Conservation (phyloP, 1,140 invertebrate genomes). For the Drosophila pandora region DNA sequence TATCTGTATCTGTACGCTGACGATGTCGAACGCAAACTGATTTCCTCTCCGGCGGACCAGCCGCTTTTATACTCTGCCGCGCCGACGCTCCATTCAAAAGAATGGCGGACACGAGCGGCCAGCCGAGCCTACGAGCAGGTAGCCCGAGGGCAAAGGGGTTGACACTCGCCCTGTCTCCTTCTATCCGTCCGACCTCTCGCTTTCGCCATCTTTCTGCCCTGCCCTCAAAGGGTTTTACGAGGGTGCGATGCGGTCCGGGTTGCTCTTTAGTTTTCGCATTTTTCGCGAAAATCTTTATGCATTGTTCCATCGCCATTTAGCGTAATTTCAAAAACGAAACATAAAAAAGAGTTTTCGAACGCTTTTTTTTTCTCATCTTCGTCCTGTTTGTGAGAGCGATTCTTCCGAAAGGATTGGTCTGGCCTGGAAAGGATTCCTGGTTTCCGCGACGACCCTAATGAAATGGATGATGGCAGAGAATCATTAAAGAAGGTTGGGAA, state of each 20-base stretch:
- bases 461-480: background rate
- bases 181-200: background rate
- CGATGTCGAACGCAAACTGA: constrained; percentile 72
- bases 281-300: constrained; percentile 60
- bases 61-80: constrained; percentile 67
- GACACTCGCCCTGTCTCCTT: constrained; percentile 9
- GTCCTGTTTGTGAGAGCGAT: constrained; percentile 5
- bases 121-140: constrained; percentile 35
- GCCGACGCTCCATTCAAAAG: constrained; percentile 43
- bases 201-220: background rate
- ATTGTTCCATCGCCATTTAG: constrained; percentile 49
- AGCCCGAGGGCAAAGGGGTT: constrained; percentile 69
- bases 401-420: constrained; percentile 29
- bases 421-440: background rate
- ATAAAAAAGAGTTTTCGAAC: constrained; percentile 22
- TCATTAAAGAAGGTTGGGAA: background rate
- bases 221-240: constrained; percentile 74
- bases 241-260: constrained; percentile 45
- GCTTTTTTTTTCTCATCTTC: background rate
- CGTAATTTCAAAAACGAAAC: constrained; percentile 34
- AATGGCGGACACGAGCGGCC: constrained; percentile 48
- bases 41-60: constrained; percentile 39
- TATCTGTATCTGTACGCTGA: constrained; percentile 56
- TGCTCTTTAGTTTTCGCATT: constrained; percentile 36
- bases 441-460: background rate